Conservation (phyloP, 2,888 invertebrate genomes). For the Asteroscopus sphinx region DNA sequence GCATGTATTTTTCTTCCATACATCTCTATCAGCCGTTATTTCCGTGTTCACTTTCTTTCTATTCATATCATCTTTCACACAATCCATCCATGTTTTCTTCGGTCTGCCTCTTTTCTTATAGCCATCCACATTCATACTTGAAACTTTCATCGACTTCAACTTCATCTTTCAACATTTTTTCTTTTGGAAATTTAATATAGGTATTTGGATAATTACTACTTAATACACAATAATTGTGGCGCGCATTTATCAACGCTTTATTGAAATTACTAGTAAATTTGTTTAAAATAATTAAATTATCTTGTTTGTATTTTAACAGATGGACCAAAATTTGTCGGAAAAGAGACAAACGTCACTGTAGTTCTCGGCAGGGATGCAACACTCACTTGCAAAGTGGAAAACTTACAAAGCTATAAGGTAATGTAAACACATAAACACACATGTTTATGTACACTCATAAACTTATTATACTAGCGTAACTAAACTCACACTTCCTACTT, state of each 20-base stretch:
- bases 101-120: no score
- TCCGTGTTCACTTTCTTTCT: no score
- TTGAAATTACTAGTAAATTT: background rate
- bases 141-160: no score
- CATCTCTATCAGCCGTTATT: no score
- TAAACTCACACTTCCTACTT: no score
- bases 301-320: constrained; percentile 62
- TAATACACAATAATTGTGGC: background rate
- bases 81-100: no score
- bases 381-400: constrained; percentile 76
- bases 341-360: constrained; percentile 74
- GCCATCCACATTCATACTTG: no score
- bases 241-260: background rate
- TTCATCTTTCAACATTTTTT: constrained; percentile 17
- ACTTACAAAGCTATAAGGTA: constrained; percentile 78
- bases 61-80: no score
- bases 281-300: background rate
- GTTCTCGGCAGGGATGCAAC: constrained; percentile 78
- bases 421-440: no score
- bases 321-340: constrained; percentile 71
- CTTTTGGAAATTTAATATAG: constrained; percentile 13
- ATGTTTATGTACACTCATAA: no score
- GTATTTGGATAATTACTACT: constrained; percentile 5
- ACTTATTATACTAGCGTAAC: no score
- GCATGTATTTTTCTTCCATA: no score